A percentile compares a stretch with the other conserved stretches of the same genome.
Evolutionary conservation across 1,140 invertebrate genomes (phyloP).

Genomic region (Ips typographus): DNA sequence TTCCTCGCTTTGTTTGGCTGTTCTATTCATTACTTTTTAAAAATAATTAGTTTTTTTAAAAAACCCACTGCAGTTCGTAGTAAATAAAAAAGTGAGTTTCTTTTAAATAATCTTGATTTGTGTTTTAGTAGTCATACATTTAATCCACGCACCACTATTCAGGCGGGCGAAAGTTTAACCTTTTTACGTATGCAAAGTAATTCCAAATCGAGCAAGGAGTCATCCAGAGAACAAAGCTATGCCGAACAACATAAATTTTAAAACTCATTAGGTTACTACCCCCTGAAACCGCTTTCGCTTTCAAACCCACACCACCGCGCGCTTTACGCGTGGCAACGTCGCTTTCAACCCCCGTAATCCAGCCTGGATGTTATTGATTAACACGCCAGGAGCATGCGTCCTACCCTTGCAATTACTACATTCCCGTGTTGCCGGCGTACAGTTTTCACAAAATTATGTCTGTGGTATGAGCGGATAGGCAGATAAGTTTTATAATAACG

Average conservation of each 20-base stretch:
- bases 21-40: too few species aligned
- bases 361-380: slow-evolving; percentile 38
- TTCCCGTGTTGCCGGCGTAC: slow-evolving; percentile 26
- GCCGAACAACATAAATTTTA: slow-evolving; percentile 14
- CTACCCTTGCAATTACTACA: slow-evolving; percentile 36
- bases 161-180: too few species aligned
- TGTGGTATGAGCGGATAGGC: slow-evolving; percentile 31
- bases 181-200: too few species aligned
- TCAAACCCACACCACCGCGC: slow-evolving; percentile 1
- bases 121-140: too few species aligned
- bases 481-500: slow-evolving; percentile 40
- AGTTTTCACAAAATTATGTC: slow-evolving; percentile 41
- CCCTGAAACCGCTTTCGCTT: slow-evolving; percentile 14
- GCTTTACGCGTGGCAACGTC: slow-evolving; percentile 29
- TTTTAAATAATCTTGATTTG: too few species aligned
- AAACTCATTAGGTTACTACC: slow-evolving; percentile 17
- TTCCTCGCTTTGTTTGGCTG: background rate
- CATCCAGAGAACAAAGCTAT: too few species aligned
- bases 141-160: too few species aligned
- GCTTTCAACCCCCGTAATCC: slow-evolving; percentile 16
- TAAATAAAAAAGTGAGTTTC: too few species aligned
- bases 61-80: too few species aligned
- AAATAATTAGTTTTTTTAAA: too few species aligned
- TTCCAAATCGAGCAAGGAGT: too few species aligned
- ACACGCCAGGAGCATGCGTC: slow-evolving; percentile 13